Evolutionary conservation across 2,797 vertebrate genomes (phyloP).

Genomic region (Rhinatrema bivittatum): DNA sequence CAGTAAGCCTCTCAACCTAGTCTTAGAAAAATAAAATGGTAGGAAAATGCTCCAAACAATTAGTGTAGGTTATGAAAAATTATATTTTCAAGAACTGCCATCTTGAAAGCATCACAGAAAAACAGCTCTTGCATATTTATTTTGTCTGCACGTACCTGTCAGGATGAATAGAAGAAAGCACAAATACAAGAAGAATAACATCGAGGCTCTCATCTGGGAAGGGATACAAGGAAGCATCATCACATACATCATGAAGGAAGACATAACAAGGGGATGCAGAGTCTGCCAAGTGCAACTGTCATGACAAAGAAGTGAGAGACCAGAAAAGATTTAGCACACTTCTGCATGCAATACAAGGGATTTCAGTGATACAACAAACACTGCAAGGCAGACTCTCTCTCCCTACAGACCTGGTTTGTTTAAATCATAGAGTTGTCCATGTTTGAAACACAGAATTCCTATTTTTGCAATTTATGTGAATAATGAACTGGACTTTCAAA

Average conservation of each 20-base stretch:
- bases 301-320: constrained; percentile 32
- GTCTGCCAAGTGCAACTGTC: constrained; percentile 69
- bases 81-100: constrained; percentile 35
- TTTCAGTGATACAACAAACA: too few species aligned
- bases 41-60: too few species aligned
- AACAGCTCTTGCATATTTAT: constrained; percentile 35
- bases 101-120: constrained; percentile 44
- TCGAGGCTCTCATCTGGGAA: constrained; percentile 79
- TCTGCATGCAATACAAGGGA: too few species aligned
- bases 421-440: too few species aligned
- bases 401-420: too few species aligned
- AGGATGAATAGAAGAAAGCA: constrained; percentile 85
- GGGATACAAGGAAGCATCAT: constrained; percentile 65
- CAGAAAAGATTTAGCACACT: constrained; percentile 25
- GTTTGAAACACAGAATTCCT: too few species aligned
- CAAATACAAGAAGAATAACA: constrained; percentile 80
- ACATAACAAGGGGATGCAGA: constrained; percentile 67
- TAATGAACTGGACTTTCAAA: too few species aligned
- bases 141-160: constrained; percentile 73
- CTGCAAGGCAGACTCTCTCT: too few species aligned
- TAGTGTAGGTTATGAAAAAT: too few species aligned
- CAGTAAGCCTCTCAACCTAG: too few species aligned
- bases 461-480: too few species aligned
- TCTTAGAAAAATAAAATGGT: too few species aligned
- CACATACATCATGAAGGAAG: constrained; percentile 81